A percentile compares a stretch with the other conserved stretches of the same genome.
phyloP scores from a whole-genome alignment of 2,113 vertebrate genomes.

The Otis tarda region DNA sequence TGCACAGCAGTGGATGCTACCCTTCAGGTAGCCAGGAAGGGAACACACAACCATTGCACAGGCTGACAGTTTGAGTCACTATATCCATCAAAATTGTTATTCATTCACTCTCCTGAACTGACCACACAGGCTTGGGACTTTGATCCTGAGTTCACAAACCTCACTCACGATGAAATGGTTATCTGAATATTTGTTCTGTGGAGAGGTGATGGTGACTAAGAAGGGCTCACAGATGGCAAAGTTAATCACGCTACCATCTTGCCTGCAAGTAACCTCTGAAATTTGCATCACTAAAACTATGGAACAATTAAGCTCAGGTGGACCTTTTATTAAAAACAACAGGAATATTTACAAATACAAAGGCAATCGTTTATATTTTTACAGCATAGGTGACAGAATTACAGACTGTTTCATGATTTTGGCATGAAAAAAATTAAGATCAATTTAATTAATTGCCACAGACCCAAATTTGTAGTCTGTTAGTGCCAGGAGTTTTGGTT shows the following conservation, averaged over 20 bases:
- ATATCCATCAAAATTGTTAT: neutral
- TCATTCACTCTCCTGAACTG: neutral
- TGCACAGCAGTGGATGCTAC: neutral
- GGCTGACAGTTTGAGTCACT: neutral
- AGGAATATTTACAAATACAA: neutral
- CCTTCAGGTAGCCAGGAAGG: neutral
- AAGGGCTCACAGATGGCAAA: neutral
- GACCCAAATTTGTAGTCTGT: neutral
- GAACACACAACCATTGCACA: accelerated
- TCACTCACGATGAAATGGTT: neutral
- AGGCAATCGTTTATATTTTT: neutral
- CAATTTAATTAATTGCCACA: conserved; percentile 39
- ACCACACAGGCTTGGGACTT: neutral
- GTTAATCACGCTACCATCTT: neutral
- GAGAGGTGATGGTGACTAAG: neutral
- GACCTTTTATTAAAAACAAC: neutral
- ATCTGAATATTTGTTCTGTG: neutral
- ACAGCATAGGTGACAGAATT: neutral
- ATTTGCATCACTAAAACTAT: neutral
- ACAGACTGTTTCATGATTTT: neutral
- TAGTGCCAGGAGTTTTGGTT: neutral
- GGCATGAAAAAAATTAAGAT: neutral
- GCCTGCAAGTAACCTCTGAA: neutral
- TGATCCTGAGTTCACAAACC: neutral
- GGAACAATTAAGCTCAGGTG: neutral